Percentiles rank a stretch among this genome's conserved stretches.
These are phyloP conservation scores for Coenobita brevimanus DNA, from an alignment of 1,140 invertebrate genomes.

Conservation along the genomic window DNA sequence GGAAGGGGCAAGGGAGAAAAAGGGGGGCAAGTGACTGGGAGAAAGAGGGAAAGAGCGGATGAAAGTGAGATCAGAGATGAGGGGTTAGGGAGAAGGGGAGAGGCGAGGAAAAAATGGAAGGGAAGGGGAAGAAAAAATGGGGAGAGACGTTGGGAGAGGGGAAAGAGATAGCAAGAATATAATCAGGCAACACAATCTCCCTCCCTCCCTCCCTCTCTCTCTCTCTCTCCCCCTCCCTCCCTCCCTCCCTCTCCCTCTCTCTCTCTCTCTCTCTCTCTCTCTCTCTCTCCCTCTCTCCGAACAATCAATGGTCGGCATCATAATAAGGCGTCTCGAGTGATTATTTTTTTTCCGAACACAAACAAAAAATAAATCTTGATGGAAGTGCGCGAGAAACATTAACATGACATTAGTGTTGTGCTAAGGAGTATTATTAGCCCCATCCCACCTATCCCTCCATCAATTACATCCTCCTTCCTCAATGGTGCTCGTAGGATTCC, in stretches of 20 bases:
- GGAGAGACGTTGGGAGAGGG: neutral
- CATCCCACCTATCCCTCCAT: neutral
- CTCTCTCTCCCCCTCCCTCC: neutral
- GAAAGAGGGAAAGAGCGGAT: too few species aligned
- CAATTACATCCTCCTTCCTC: too few species aligned
- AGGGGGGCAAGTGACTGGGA: neutral
- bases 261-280: conserved; percentile 2
- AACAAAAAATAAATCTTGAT: too few species aligned
- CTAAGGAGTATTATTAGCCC: neutral
- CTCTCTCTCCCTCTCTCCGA: neutral
- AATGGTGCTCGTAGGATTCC: too few species aligned
- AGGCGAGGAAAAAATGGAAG: neutral
- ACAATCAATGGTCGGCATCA: neutral
- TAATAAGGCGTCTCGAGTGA: too few species aligned
- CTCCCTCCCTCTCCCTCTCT: neutral
- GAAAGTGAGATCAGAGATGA: too few species aligned
- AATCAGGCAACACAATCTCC: neutral
- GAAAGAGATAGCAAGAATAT: neutral
- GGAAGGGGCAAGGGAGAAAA: neutral
- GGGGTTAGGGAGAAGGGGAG: neutral
- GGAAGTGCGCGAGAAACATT: too few species aligned
- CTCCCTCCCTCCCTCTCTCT: neutral
- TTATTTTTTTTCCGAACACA: too few species aligned
- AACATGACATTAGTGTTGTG: too few species aligned
- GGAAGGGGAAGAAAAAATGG: neutral